These are phyloP conservation scores for Artemisiospiza belli DNA, from an alignment of 2,113 vertebrate species.

Conservation along the genomic window DNA sequence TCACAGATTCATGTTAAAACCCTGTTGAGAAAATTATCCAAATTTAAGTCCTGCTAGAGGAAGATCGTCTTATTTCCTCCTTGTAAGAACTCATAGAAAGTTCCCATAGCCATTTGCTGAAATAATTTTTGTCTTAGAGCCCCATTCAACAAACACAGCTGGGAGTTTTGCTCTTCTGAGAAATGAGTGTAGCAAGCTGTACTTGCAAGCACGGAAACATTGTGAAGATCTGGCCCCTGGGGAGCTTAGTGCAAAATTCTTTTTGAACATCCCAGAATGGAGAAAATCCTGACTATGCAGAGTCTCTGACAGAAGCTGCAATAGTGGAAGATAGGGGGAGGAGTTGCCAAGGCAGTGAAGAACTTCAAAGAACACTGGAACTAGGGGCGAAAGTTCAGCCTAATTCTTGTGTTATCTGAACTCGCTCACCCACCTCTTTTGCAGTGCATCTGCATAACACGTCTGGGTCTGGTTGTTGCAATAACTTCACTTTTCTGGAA, in stretches of 20 bases:
- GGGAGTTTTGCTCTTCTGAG: background rate
- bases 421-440: background rate
- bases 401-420: conserved; percentile 30
- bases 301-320: conserved; percentile 7
- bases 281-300: conserved; percentile 47
- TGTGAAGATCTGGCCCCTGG: background rate
- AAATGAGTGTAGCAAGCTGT: background rate
- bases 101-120: background rate
- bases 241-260: conserved; percentile 24
- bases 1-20: background rate
- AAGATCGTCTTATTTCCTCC: background rate
- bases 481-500: background rate
- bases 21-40: background rate
- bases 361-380: conserved; percentile 53
- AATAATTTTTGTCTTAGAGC: background rate
- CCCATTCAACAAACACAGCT: background rate
- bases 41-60: background rate
- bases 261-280: conserved; percentile 33
- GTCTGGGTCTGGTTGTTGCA: background rate
- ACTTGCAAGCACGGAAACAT: background rate
- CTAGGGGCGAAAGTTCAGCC: conserved; percentile 43
- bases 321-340: conserved; percentile 9
- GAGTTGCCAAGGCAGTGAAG: conserved; percentile 23
- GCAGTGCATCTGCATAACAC: background rate
- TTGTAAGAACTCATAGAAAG: background rate